Base-by-base conservation (phyloP, 1,140 invertebrate species). In the Drosophila kikkawai region DNA sequence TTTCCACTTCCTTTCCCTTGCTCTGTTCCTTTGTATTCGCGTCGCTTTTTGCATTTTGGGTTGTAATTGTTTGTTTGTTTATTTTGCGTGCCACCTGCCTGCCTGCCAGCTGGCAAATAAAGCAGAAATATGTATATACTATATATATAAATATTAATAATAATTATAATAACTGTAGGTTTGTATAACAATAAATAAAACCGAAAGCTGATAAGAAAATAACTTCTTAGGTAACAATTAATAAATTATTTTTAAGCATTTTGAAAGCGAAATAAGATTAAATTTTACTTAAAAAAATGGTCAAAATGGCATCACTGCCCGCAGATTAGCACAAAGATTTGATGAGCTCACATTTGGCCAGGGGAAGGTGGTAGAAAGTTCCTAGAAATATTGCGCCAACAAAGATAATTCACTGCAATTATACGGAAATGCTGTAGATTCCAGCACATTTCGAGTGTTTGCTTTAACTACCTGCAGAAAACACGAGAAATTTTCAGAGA, bases 21-120 rank as follows among this genome's bases (percentile, higher is more conserved):
- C 44, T 39, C 58, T 51, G 1, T 13, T 42, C 13, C n/a, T 17
- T 69, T 71, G 42, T 41, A 29, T 19, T 15, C 13, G 6, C 13
- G 17, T 37, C 19, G 29, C 55, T 5, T 39, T 61, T 56, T 78
- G 58, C 57, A 78, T 44, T 42, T 73, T 45, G 47, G 60, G 56
- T 63, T 85, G 71, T 82, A 82, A 84, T 80, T 87, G 84, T 87
- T 88, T 87, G 75, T 78, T 87, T 84, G 84, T 82, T 80, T 84
- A 87, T 80, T 80, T 75, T 56, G 64, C 57, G 56, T 68, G 83
- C 65, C 75, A 78, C 75, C 64, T 88, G 84, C 55, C 80, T 80
- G 80, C 61, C 53, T 68, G 71, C 26, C 57, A 19, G 11, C 13
- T n/a, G 19, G 0, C 19, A 37, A 13, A 22, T 1, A 48, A 4